Evolutionary conservation across 2,888 invertebrate species (phyloP), one percentile per base, ranked within the genome.

Genomic region (Pyrrhia umbra): DNA sequence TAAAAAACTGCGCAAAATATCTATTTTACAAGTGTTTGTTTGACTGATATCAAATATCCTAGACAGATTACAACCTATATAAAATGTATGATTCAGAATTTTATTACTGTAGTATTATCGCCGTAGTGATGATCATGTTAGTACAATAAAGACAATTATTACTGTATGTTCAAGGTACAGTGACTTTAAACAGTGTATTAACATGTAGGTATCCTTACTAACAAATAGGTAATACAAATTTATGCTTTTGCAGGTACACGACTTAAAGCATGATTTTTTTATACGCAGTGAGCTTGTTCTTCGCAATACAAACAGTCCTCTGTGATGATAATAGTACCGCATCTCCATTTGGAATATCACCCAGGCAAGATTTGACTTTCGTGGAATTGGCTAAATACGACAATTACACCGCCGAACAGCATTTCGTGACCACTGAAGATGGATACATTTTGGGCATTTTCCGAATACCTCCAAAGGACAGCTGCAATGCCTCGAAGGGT

Each of bases 361-460:
- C 68, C 4, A 64, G 83, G 27, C 47, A 55, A 55, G 71, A 82
- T 39, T 62, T 83, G n/a, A 20, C 51, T n/a, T 86, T 87, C 40
- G 21, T 72, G 0, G 68, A 81, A 0, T 66, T 87, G 2, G 85
- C 77, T 6, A 1, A 57, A 3, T 80, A 77, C 37, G 83, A 86
- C 40, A 80, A 80, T 0, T 86, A 82, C 46, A 2, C 13, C 0
- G 56, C 76, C 2, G 85, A 87, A 50, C 25, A 30, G 16, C 79
- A 87, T 63, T 65, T 42, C 8, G 81, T 85, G 1, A 79, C 64
- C 13, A 86, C 86, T 0, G 45, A 68, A 20, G 87, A 87, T 47
- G 85, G 85, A 16, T 87, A 87, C 43, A 77, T 82, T 8, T 67
- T 87, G n/a, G 59, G 70, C 2, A 5, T 86, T 6, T 83, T 72